Percentiles rank a stretch among this genome's conserved stretches.
Evolutionary conservation across 2,113 vertebrate species (phyloP).

Genomic region (Pipra filicauda): DNA sequence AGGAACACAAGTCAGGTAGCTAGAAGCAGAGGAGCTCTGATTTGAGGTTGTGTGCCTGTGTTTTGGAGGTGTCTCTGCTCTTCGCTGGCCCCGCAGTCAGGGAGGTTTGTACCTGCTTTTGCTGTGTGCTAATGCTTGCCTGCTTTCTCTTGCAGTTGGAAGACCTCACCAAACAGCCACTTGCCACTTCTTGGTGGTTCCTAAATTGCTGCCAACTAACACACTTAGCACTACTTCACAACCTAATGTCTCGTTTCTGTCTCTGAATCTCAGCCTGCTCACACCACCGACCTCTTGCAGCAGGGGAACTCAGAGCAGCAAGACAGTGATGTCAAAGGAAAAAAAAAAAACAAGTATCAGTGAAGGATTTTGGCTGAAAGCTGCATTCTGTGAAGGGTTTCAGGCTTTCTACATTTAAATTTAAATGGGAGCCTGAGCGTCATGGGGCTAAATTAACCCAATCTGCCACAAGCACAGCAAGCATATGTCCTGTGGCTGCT

Average conservation of each 20-base stretch:
- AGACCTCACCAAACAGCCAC: background rate
- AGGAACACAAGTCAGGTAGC: background rate
- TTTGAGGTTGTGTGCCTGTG: background rate
- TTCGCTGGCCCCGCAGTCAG: background rate
- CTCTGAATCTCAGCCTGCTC: background rate
- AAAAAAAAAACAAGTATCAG: background rate
- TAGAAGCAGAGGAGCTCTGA: background rate
- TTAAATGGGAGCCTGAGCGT: background rate
- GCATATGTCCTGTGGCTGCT: background rate
- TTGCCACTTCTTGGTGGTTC: background rate
- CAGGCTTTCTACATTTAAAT: background rate
- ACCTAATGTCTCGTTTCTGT: background rate
- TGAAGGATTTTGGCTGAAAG: background rate
- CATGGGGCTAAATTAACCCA: background rate
- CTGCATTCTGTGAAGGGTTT: background rate
- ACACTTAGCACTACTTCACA: background rate
- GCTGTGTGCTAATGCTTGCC: background rate
- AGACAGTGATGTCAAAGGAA: background rate
- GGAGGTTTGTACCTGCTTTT: background rate
- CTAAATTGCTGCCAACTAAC: background rate
- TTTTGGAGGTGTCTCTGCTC: background rate
- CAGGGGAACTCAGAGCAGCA: background rate
- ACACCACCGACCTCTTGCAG: background rate
- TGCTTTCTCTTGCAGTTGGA: conserved; percentile 33
- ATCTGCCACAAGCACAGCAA: background rate